phyloP scores from a whole-genome alignment of 2,888 invertebrate species.

The Sialis lutaria region DNA sequence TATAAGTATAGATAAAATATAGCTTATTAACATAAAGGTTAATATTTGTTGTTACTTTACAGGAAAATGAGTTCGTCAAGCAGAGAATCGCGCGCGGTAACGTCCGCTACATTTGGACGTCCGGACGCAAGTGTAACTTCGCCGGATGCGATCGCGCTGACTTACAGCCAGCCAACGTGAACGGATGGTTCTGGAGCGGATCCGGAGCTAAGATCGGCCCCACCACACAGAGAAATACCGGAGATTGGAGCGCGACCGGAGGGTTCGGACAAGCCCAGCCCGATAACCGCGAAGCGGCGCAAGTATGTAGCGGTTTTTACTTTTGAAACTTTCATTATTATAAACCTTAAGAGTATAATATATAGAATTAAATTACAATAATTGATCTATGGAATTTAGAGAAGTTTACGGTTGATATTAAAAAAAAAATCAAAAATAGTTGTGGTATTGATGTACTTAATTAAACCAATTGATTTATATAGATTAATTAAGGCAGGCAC shows the following conservation, averaged over 20 bases:
- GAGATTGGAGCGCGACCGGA: constrained; percentile 80
- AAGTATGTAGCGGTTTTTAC: constrained; percentile 30
- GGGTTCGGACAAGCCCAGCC: constrained; percentile 78
- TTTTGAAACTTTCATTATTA: neutral
- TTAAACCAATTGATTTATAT: no score
- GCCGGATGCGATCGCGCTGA: constrained; percentile 73
- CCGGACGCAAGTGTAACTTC: constrained; percentile 83
- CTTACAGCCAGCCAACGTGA: constrained; percentile 67
- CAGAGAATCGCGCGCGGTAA: constrained; percentile 68
- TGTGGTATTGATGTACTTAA: no score
- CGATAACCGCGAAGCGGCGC: constrained; percentile 78
- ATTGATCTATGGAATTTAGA: no score
- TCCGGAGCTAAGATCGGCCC: constrained; percentile 83
- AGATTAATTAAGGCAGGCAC: no score
- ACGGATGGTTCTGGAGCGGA: constrained; percentile 91
- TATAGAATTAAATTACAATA: no score
- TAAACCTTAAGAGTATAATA: no score
- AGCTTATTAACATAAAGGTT: no score
- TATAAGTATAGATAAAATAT: no score
- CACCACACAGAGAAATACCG: constrained; percentile 73
- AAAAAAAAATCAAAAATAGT: no score
- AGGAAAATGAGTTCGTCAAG: constrained; percentile 76
- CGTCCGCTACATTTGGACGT: constrained; percentile 73
- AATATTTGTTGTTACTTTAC: no score
- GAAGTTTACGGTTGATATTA: no score